These are phyloP conservation scores for Limnephilus rhombicus DNA, from an alignment of 2,888 invertebrate species.

Conservation along the genomic window DNA sequence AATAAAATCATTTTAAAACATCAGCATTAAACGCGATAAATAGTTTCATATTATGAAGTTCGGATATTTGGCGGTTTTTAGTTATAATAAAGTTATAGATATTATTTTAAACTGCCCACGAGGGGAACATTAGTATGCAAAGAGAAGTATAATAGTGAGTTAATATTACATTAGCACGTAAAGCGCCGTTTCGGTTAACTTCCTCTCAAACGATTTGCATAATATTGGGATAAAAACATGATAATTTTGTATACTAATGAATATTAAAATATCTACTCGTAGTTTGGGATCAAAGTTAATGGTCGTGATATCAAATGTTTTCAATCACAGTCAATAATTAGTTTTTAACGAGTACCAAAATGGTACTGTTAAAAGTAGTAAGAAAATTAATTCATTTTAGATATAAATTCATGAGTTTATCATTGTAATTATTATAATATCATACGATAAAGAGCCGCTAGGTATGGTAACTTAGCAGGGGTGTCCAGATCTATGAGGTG, in stretches of 20 bases:
- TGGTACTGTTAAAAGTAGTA: not conserved
- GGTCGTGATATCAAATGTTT: not conserved
- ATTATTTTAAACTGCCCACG: slow-evolving; percentile 6
- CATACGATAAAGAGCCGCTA: no score
- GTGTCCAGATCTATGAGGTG: no score
- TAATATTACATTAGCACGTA: not conserved
- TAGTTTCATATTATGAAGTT: not conserved
- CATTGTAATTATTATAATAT: no score
- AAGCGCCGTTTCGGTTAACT: not conserved
- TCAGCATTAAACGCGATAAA: not conserved
- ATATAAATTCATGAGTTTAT: no score
- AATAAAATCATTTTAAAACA: not conserved
- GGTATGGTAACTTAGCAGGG: no score
- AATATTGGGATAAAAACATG: not conserved
- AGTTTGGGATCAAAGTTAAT: not conserved
- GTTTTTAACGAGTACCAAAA: not conserved
- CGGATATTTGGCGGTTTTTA: not conserved
- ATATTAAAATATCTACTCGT: not conserved
- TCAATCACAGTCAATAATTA: not conserved
- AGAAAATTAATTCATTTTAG: no score
- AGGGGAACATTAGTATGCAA: slow-evolving; percentile 13
- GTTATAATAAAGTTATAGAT: not conserved
- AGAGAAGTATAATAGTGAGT: not conserved
- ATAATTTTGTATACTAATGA: not conserved
- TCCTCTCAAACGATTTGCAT: not conserved